Evolutionary conservation across 2,113 vertebrate genomes (phyloP).

Genomic region (Podarcis raffonei): DNA sequence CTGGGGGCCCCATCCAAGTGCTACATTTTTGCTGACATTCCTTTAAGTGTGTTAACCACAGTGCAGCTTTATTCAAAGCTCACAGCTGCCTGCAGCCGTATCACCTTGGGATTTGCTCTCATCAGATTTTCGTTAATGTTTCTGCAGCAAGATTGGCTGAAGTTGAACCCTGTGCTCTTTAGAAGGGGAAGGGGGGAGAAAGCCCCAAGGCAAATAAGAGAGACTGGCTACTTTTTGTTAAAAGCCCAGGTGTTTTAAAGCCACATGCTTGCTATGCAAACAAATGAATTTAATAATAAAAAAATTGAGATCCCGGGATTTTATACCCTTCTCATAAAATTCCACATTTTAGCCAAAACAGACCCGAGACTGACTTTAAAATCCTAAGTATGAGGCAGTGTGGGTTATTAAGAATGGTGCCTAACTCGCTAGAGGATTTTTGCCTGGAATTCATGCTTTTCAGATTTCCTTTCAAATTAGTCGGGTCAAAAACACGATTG

Average conservation of each 20-base stretch:
- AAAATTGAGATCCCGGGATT: background rate
- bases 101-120: background rate
- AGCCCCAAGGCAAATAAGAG: background rate
- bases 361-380: background rate
- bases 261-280: background rate
- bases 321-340: background rate
- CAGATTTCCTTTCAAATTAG: background rate
- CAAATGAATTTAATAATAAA: background rate
- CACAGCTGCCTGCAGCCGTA: background rate
- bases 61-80: constrained; percentile 33
- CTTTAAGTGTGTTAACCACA: background rate
- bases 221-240: background rate
- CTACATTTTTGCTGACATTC: constrained; percentile 20
- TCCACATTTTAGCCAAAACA: background rate
- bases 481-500: no score
- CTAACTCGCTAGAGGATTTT: background rate
- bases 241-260: background rate
- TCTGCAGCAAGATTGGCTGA: background rate
- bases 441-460: background rate
- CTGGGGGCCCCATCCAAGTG: background rate
- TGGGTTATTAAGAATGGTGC: background rate
- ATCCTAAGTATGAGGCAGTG: background rate
- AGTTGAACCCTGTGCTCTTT: background rate
- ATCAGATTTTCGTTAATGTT: background rate
- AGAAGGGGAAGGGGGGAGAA: background rate